phyloP scores from a whole-genome alignment of 1,140 invertebrate genomes.

The Drosophila sucinea region DNA sequence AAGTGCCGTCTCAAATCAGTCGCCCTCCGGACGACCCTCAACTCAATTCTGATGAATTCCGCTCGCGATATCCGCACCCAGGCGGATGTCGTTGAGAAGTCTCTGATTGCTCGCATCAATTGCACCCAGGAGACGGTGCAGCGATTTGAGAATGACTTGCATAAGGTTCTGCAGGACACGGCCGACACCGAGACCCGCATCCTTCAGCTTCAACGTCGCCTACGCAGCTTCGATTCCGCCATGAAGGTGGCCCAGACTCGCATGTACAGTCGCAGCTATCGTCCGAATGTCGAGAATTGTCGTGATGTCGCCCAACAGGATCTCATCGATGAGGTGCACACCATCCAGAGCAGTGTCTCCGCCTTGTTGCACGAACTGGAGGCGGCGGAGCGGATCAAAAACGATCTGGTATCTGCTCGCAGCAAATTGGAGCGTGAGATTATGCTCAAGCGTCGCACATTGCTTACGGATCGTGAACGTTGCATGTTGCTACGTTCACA shows the following conservation, averaged over 20 bases:
- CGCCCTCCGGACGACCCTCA: constrained; percentile 86
- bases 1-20: constrained; percentile 86
- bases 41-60: constrained; percentile 86
- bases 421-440: constrained; percentile 88
- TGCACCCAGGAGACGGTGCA: constrained; percentile 87
- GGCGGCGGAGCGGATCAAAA: constrained; percentile 85
- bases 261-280: constrained; percentile 87
- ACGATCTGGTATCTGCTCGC: constrained; percentile 86
- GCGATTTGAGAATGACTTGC: constrained; percentile 87
- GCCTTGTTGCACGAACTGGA: constrained; percentile 86
- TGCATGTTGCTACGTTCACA: constrained; percentile 86
- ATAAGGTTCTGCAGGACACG: constrained; percentile 86
- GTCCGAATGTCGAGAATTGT: constrained; percentile 89
- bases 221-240: constrained; percentile 87
- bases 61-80: constrained; percentile 89
- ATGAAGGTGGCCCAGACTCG: constrained; percentile 92
- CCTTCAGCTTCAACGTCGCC: constrained; percentile 85
- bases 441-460: constrained; percentile 88
- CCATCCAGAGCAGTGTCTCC: constrained; percentile 87
- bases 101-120: constrained; percentile 86
- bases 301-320: constrained; percentile 88
- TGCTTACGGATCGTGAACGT: constrained; percentile 88
- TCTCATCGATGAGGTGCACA: constrained; percentile 89
- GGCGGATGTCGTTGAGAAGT: constrained; percentile 88
- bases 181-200: constrained; percentile 89